Evolutionary conservation across 2,113 vertebrate species (phyloP), one percentile per base, ranked within the genome.

Genomic region (Oncorhynchus tshawytscha): DNA sequence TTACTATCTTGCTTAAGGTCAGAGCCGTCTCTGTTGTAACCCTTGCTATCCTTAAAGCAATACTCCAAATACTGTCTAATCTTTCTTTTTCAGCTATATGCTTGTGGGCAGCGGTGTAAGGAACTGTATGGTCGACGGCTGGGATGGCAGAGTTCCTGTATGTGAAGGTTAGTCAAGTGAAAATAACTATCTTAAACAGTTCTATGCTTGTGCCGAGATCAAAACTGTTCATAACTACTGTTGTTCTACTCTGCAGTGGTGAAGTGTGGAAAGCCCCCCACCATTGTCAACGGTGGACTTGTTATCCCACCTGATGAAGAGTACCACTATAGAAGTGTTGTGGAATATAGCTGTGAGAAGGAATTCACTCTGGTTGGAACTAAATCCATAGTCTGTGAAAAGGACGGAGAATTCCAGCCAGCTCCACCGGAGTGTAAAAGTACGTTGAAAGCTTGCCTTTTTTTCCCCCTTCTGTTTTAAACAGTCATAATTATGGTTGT

Each of bases 161-260:
- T 93, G 92, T 90, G 84, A 91, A 83, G 84, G 92, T 93, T 49
- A 25, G 85, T 85, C 4, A 48, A 2, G 2, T 45, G 39, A 45
- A 45, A 45, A 45, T 45, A 45, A 45, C 9, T 45, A 45, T 12
- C 39, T 45, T 11, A 2, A 34, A 34, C 8, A 12, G 39, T 45
- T 45, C 39, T 45, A 45, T 11, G 39, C 39, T 12, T 45, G 9
- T 11, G 2, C 20, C 12, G 20, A 12, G n/a, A 31, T 6, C 12
- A 45, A 45, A 45, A 45, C 4, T 49, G 6, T 54, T 75, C 74
- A 1, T 6, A 62, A 64, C 51, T 51, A 15, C 12, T 54, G 15
- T 24, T 39, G 78, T 80, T 75, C 76, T 51, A 45, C 39, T 64
- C 81, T 83, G 54, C 75, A 94, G 93, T 4, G 75, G 4, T 75